Base-by-base conservation (phyloP, 2,797 vertebrate species). In the Chelon auratus region DNA sequence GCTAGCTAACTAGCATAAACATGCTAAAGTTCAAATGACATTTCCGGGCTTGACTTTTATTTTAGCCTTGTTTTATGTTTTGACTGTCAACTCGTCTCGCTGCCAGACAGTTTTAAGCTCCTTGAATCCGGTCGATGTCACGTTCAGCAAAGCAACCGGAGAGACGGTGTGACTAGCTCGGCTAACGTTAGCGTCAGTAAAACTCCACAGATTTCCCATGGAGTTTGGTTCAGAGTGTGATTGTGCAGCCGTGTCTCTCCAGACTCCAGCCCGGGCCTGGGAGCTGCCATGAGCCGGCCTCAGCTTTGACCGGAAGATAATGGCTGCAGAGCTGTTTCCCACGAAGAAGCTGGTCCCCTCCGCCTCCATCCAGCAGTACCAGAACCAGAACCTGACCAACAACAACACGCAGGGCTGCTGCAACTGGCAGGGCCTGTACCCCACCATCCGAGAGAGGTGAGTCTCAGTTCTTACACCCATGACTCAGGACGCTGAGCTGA, bases 401-500 rank as follows among this genome's bases (percentile, higher is more conserved):
- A 89, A 85, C 85, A 88, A 82, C 87, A 72, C 18, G 33, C 96
- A 94, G 0, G 90, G 95, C 78, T 94, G 96, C 48, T 94, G 96
- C 51, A 98, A 95, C 77, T 99, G 98, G 98, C 98, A 99, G 91
- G 97, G 97, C 54, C 95, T 98, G 52, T 99, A 96, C 86, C 97
- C 97, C 47, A 98, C 97, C 87, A 98, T 99, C 86, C 90, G 98
- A 84, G 98, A 99, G 91, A 96, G 98, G 98, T 98, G 89, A 87
- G 50, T 4, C 40, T 33, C 30, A 33, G 5, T 33, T 33, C 3
- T 33, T 33, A 8, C 3, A 3, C 3, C 30, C 30, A 6, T 0
- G 5, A 7, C 5, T 33, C 30, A 7, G 30, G 30, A 33, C 30
- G 30, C 30, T 33, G 30, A 8, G 30, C 30, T 33, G 30, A 33